Evolutionary conservation across 2,113 vertebrate genomes (phyloP).

Genomic region (Oryzias woworae): DNA sequence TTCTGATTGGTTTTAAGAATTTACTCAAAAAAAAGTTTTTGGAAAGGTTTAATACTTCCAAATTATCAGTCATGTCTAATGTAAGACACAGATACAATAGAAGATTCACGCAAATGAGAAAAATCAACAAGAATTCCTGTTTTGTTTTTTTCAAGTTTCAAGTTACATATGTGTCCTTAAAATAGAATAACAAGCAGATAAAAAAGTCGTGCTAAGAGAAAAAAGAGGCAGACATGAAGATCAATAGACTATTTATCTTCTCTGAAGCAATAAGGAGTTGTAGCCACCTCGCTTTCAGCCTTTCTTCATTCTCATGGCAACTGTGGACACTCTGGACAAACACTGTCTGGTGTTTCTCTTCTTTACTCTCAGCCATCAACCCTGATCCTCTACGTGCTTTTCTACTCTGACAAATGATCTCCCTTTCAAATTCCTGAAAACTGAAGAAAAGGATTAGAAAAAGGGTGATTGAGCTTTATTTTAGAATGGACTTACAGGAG

Average conservation of each 20-base stretch:
- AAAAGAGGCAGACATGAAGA: slow-evolving; percentile 45
- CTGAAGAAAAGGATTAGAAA: slow-evolving; percentile 10
- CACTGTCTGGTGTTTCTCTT: slow-evolving; percentile 42
- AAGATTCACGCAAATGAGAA: too few relatives aligned
- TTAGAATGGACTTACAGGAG: too few relatives aligned
- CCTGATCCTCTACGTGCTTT: slow-evolving; percentile 30
- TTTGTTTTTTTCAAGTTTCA: slow-evolving; percentile 7
- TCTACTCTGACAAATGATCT: slow-evolving; percentile 32
- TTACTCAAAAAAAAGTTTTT: slow-evolving; percentile 24
- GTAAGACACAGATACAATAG: background rate
- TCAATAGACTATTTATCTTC: slow-evolving; percentile 75
- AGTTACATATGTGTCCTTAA: slow-evolving; percentile 20
- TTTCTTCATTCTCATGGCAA: slow-evolving; percentile 67
- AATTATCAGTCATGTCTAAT: slow-evolving; percentile 31
- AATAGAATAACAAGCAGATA: slow-evolving; percentile 9
- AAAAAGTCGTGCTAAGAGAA: background rate
- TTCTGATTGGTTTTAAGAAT: slow-evolving; percentile 29
- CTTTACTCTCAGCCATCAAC: slow-evolving; percentile 18
- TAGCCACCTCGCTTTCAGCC: slow-evolving; percentile 32
- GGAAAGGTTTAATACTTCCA: slow-evolving; percentile 49
- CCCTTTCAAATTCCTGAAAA: slow-evolving; percentile 23
- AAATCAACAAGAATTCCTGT: background rate
- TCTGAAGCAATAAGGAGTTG: slow-evolving; percentile 65
- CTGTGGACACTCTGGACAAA: slow-evolving; percentile 62
- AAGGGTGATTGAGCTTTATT: too few relatives aligned